A percentile compares a stretch with the other conserved stretches of the same genome.
Evolutionary conservation across 2,797 vertebrate genomes (phyloP).

Genomic region (Coilia nasus): DNA sequence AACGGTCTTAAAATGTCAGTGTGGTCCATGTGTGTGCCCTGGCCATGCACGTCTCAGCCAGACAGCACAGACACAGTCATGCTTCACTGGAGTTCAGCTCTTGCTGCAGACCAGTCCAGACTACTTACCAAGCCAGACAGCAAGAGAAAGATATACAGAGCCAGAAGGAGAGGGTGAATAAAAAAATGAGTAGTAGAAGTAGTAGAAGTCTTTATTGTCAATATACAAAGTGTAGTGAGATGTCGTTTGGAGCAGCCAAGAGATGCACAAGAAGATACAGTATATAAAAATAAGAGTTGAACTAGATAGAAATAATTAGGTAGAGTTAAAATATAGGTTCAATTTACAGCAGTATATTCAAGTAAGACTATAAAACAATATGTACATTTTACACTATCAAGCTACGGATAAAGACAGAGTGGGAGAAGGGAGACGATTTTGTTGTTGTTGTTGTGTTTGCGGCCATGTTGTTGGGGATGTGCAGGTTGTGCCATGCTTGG

Average conservation of each 20-base stretch:
- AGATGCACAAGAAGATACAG: no score
- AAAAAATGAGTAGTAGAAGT: not conserved
- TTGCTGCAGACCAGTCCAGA: not conserved
- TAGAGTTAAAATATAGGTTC: no score
- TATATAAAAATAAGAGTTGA: no score
- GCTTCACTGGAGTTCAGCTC: slow-evolving; percentile 43
- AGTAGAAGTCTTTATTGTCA: no score
- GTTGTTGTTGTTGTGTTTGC: slow-evolving; percentile 64
- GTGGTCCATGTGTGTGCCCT: slow-evolving; percentile 63
- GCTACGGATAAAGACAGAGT: not conserved
- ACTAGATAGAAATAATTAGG: no score
- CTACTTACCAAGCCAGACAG: not conserved
- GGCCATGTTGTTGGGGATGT: slow-evolving; percentile 20
- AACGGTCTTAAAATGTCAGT: slow-evolving; percentile 71
- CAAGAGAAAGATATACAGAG: slow-evolving; percentile 3
- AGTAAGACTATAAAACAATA: no score
- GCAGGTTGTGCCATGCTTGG: slow-evolving; percentile 59
- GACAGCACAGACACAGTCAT: slow-evolving; percentile 63
- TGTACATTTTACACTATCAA: no score
- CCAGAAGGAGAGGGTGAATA: not conserved
- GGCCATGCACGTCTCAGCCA: slow-evolving; percentile 47
- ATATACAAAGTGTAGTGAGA: no score
- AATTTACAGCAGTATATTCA: no score
- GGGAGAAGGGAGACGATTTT: slow-evolving; percentile 70
- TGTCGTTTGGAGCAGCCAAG: no score